Evolutionary conservation across 2,113 vertebrate species (phyloP).

Genomic region (Eleginops maclovinus): DNA sequence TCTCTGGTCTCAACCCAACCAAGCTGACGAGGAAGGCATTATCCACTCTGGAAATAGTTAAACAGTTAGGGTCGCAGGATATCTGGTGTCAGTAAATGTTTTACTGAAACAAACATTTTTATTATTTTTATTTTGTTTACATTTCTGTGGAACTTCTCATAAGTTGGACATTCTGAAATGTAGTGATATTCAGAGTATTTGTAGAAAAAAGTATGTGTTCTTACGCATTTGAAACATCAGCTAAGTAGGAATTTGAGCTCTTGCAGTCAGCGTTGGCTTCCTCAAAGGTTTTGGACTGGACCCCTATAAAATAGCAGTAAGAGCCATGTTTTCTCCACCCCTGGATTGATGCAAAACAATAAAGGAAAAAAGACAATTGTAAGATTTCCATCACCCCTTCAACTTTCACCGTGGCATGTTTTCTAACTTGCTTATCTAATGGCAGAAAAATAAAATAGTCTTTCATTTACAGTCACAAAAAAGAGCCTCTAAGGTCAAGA

Average conservation of each 20-base stretch:
- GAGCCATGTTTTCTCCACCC: conserved; percentile 89
- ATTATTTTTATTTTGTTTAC: no score
- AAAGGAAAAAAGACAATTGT: not conserved
- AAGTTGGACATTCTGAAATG: not conserved
- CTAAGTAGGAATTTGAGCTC: conserved; percentile 81
- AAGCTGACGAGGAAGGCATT: conserved; percentile 92
- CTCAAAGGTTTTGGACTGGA: conserved; percentile 83
- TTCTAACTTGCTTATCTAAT: not conserved
- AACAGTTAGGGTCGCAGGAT: not conserved
- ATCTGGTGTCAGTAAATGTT: not conserved
- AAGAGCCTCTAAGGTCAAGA: no score
- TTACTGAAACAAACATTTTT: not conserved
- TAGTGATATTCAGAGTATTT: not conserved
- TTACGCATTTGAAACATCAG: conserved; percentile 88
- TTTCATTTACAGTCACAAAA: not conserved
- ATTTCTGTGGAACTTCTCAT: not conserved
- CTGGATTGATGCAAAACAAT: conserved; percentile 66
- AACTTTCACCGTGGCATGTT: not conserved
- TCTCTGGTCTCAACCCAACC: conserved; percentile 87
- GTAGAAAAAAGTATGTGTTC: conserved; percentile 7
- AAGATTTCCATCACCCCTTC: not conserved
- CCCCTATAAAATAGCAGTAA: conserved; percentile 88
- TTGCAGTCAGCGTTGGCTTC: conserved; percentile 87
- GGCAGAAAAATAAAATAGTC: not conserved
- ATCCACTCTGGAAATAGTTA: conserved; percentile 82